A percentile compares a stretch with the other conserved stretches of the same genome.
Evolutionary conservation across 2,113 vertebrate species (phyloP).

Genomic region (Pelvicachromis taeniatus): DNA sequence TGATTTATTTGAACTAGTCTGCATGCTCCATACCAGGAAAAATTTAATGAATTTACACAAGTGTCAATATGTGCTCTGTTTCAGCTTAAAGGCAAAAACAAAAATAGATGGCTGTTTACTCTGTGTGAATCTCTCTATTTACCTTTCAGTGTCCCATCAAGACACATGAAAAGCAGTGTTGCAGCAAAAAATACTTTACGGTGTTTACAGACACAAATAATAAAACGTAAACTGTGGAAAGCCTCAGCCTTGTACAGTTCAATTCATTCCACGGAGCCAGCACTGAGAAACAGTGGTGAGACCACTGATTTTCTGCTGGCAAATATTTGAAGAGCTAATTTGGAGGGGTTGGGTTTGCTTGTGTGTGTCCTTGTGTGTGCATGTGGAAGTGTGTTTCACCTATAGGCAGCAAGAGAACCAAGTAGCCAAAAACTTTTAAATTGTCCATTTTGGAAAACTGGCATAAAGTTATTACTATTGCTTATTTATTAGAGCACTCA

Average conservation of each 20-base stretch:
- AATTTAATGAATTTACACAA: conserved; percentile 55
- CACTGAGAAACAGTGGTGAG: conserved; percentile 60
- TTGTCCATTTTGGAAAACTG: background rate
- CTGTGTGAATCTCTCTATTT: conserved; percentile 65
- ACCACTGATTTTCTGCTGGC: conserved; percentile 65
- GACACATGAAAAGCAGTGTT: conserved; percentile 58
- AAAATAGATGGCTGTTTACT: conserved; percentile 55
- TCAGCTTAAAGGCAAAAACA: conserved; percentile 53
- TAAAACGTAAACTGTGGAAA: conserved; percentile 68
- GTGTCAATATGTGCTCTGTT: conserved; percentile 60
- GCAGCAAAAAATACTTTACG: conserved; percentile 66
- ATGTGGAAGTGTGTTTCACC: conserved; percentile 2
- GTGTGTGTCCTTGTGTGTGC: conserved; percentile 4
- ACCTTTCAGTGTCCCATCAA: conserved; percentile 50
- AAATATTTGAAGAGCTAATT: conserved; percentile 80
- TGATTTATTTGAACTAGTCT: conserved; percentile 20
- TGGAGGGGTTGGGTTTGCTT: conserved; percentile 54
- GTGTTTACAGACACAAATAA: conserved; percentile 70
- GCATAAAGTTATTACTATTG: background rate
- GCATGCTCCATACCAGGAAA: conserved; percentile 30
- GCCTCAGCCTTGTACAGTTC: conserved; percentile 61
- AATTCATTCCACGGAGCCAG: conserved; percentile 63
- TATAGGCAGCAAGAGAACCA: background rate
- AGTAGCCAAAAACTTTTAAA: conserved; percentile 7
- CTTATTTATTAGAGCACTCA: background rate